A percentile compares a stretch with the other conserved stretches of the same genome.
phyloP scores from a whole-genome alignment of 2,888 invertebrate species.

The Eupithecia subumbrata region DNA sequence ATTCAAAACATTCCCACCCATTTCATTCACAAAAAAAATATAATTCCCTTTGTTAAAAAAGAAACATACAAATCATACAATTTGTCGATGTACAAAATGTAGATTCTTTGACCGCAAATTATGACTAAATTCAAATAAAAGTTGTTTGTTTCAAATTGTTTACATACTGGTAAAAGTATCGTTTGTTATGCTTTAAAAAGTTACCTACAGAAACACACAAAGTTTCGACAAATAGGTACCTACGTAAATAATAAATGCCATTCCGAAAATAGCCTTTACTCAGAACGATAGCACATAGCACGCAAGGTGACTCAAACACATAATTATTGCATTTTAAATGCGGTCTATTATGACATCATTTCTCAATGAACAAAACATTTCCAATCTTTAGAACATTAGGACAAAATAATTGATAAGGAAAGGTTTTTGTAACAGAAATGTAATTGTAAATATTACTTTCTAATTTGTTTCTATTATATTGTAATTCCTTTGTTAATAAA shows the following conservation, averaged over 20 bases:
- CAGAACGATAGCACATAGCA: slow-evolving; percentile 19
- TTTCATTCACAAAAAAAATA: neutral
- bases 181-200: neutral
- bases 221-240: too few relatives aligned
- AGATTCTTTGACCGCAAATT: neutral
- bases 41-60: neutral
- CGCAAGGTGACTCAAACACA: slow-evolving; percentile 29
- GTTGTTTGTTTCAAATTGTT: neutral
- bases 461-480: too few relatives aligned
- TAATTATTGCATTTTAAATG: slow-evolving; percentile 28
- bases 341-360: slow-evolving; percentile 30
- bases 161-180: neutral
- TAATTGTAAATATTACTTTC: too few relatives aligned
- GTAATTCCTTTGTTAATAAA: too few relatives aligned
- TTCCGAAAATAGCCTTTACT: slow-evolving; percentile 25
- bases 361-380: slow-evolving; percentile 16
- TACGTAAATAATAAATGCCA: slow-evolving; percentile 9
- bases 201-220: neutral
- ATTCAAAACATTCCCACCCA: neutral
- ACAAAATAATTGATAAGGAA: neutral
- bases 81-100: neutral
- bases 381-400: slow-evolving; percentile 12
- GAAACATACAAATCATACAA: neutral
- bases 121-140: neutral
- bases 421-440: neutral